Evolutionary conservation across 2,888 invertebrate genomes (phyloP), one percentile per base, ranked within the genome.

Genomic region (Rhagium mordax): DNA sequence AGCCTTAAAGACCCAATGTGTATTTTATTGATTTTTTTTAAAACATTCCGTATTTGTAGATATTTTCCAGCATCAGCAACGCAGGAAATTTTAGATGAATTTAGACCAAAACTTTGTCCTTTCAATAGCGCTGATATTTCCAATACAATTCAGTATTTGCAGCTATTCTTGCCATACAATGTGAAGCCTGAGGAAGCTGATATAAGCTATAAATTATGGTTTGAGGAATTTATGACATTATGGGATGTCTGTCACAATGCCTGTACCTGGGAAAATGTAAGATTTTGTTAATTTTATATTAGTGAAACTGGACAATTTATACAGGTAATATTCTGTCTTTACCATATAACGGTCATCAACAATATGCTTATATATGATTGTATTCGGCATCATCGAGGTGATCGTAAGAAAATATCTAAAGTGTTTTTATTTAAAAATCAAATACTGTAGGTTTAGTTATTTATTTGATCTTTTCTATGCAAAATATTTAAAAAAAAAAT

Each of bases 31-130:
- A n/a, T n/a, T n/a, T n/a, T n/a, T n/a, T n/a, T n/a, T n/a, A n/a
- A n/a, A n/a, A n/a, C 5, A 29, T n/a, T 13, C 29, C 47, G 16
- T 27, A 57, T 8, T 69, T 71, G 41, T n/a, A 93, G 93, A 67
- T 95, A 94, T 86, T 94, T 94, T 85, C 90, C 93, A 70, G 87
- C 92, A 51, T 90, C 89, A 41, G 93, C 96, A 0, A 96, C 96
- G 0, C 91, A 92, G 86, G 97, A 98, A 88, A 96, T 98, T 83
- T 87, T 98, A 66, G 95, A 94, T 69, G 94, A 95, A 86, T 91
- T 95, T 85, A 90, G 94, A 66, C 97, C 97, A 0, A 90, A 91
- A 80, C 88, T 98, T 66, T 95, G 94, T 83, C 96, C 96, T 0
- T 93, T 94, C 88, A 90, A 91, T 61, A 86, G 88, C 3, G 88